phyloP scores from a whole-genome alignment of 2,797 vertebrate species.

The Podargus strigoides region DNA sequence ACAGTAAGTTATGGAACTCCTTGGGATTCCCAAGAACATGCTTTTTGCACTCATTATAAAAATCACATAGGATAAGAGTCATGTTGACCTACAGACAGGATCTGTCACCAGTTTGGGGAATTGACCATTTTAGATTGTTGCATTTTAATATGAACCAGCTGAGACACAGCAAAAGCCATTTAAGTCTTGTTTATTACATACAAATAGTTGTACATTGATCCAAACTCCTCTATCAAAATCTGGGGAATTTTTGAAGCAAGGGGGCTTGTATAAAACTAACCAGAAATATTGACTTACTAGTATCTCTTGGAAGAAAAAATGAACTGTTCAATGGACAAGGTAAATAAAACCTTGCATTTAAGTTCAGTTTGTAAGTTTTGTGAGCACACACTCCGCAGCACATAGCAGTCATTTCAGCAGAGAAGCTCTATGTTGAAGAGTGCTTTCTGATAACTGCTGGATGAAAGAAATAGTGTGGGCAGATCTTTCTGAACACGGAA shows the following conservation, averaged over 20 bases:
- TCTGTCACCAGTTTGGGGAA: neutral
- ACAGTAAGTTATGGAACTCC: conserved; percentile 3
- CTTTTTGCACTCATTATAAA: neutral
- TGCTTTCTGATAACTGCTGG: neutral
- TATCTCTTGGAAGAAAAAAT: neutral
- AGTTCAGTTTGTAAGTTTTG: neutral
- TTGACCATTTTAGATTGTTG: neutral
- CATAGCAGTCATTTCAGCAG: neutral
- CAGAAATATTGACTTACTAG: neutral
- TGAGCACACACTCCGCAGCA: neutral
- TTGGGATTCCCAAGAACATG: neutral
- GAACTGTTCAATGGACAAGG: neutral
- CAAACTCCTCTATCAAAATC: neutral
- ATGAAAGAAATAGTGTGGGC: neutral
- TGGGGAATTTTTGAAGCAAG: neutral
- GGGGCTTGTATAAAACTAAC: neutral
- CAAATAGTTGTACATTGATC: neutral
- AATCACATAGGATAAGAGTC: conserved; percentile 12
- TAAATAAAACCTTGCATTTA: neutral
- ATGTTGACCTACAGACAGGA: conserved; percentile 3
- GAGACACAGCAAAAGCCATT: neutral
- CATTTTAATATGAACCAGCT: conserved; percentile 25
- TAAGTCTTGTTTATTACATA: neutral
- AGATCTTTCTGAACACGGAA: neutral
- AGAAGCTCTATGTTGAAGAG: neutral